Percentiles rank a stretch among this genome's conserved stretches.
phyloP scores from a whole-genome alignment of 2,113 vertebrate species.

The Ivindomyrus marchei region DNA sequence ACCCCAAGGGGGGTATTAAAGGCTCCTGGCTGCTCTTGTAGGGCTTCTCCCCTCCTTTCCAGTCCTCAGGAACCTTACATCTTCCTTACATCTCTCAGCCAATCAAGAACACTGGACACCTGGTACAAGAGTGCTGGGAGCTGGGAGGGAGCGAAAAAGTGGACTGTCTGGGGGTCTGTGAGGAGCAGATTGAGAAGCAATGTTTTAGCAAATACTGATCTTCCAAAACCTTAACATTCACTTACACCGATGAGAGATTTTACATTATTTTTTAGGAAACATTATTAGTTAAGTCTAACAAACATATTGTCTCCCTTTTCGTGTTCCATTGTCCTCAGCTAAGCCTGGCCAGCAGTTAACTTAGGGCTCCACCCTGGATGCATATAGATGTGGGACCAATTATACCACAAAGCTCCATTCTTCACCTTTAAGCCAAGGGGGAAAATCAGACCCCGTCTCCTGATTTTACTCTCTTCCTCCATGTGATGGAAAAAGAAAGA shows the following conservation, averaged over 20 bases:
- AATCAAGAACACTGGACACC: neutral
- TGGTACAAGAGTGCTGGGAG: neutral
- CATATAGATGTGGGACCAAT: neutral
- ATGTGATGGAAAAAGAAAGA: neutral
- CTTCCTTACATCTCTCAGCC: neutral
- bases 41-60: neutral
- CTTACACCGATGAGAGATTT: neutral
- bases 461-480: neutral
- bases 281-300: neutral
- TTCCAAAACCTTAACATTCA: neutral
- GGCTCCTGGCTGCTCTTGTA: neutral
- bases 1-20: neutral
- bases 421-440: neutral
- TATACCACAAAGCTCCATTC: neutral
- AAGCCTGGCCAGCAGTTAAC: neutral
- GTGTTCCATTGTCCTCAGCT: neutral
- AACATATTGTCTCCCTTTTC: neutral
- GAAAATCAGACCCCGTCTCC: neutral
- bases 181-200: neutral
- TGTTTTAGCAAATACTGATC: neutral
- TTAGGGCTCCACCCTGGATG: neutral
- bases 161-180: neutral
- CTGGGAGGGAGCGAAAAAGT: neutral
- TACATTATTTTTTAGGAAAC: neutral
- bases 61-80: neutral